Conservation (phyloP, 2,797 vertebrate species). For the Okamejei kenojei region DNA sequence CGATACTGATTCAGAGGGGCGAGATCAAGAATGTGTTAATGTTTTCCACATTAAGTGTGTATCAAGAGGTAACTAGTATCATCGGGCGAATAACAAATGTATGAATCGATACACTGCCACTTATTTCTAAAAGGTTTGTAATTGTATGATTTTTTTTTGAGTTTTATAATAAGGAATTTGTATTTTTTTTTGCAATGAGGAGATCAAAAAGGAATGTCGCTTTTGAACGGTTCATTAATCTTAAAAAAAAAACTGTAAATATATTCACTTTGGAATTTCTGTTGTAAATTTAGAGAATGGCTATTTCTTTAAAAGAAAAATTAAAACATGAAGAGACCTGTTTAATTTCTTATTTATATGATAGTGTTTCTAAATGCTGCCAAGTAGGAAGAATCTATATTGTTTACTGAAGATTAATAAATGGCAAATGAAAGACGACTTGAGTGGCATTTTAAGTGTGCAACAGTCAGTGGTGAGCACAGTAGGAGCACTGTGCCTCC, state of each 20-base stretch:
- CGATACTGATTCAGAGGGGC: not conserved
- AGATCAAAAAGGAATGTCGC: not conserved
- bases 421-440: not conserved
- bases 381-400: not conserved
- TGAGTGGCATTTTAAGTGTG: not conserved
- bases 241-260: slow-evolving; percentile 14
- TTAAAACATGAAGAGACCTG: not conserved
- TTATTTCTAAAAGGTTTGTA: not conserved
- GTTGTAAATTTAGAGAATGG: slow-evolving; percentile 18
- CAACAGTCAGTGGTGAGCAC: not conserved
- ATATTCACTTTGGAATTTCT: not conserved
- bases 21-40: not conserved
- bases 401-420: slow-evolving; percentile 10
- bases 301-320: not conserved
- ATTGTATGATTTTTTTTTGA: slow-evolving; percentile 2
- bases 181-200: slow-evolving; percentile 23
- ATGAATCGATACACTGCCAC: slow-evolving; percentile 10
- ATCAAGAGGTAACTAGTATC: not conserved
- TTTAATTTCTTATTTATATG: slow-evolving; percentile 29
- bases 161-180: slow-evolving; percentile 5
- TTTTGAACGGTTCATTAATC: not conserved
- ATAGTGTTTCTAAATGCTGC: not conserved
- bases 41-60: slow-evolving; percentile 3
- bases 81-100: not conserved
- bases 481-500: not conserved